Evolutionary conservation across 2,113 vertebrate genomes (phyloP), one percentile per base, ranked within the genome.

Genomic region (Motacilla alba): DNA sequence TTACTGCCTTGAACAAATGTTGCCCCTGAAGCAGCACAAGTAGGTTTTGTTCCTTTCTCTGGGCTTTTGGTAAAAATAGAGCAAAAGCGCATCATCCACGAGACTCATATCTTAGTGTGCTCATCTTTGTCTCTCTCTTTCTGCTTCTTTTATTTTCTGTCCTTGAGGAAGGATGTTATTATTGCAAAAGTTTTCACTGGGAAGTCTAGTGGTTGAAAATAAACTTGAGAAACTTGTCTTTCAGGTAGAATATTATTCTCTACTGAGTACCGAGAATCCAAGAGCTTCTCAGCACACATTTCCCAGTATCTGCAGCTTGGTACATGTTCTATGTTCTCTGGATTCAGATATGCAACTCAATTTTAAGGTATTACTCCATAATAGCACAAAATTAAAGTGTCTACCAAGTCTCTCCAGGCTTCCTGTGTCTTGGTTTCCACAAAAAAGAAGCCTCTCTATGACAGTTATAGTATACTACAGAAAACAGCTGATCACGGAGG

Each of bases 31-130:
- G 74, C 43, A 80, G 91, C 59, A 55, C 63, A 89, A 93, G 83
- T 69, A 95, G 93, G 46, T 85, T 91, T 92, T 96, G 91, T 95
- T 95, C 91, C 67, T 63, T 91, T 95, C 75, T 79, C 43, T 85
- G 67, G 59, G 37, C 67, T 76, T 91, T 89, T 62, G 79, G 62
- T 89, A 90, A 89, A 94, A 97, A 95, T 91, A 87, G 92, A 94
- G 78, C 74, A 73, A 85, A 90, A 10, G 30, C 6, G 0, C 73
- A 78, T 77, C 56, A 79, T 91, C 87, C 90, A 88, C 17, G 12
- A 78, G 87, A 69, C 63, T 90, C 20, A 0, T 88, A 59, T 77
- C 89, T 83, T 77, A 35, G 31, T 26, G 76, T 83, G 33, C 91
- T 86, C 90, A 68, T 91, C 89, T 90, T 68, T 90, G 63, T 79